Percentiles rank a stretch among this genome's conserved stretches.
phyloP scores from a whole-genome alignment of 2,888 invertebrate species.

The Stratiomys singularior region DNA sequence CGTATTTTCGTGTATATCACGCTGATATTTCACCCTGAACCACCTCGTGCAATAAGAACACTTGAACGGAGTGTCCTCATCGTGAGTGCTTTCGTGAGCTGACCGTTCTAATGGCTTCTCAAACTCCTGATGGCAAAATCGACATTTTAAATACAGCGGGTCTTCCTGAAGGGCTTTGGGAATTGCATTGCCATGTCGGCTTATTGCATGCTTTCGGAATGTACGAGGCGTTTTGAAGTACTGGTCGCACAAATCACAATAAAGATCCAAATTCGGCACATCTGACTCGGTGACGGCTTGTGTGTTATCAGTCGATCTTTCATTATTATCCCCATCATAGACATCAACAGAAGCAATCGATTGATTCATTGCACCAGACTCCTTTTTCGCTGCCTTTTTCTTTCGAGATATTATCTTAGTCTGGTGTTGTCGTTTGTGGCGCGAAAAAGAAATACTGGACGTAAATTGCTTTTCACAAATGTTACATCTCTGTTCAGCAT shows the following conservation, averaged over 20 bases:
- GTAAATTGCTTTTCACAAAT: background rate
- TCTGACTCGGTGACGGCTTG: background rate
- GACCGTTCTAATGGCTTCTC: slow-evolving; percentile 46
- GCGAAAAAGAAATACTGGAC: background rate
- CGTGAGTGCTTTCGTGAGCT: slow-evolving; percentile 47
- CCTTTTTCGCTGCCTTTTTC: too few species aligned
- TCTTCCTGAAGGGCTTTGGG: background rate
- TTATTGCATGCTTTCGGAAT: background rate
- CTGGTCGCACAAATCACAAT: slow-evolving; percentile 5
- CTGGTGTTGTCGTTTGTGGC: background rate
- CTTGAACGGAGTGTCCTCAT: background rate
- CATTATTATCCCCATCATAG: too few species aligned
- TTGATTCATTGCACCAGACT: too few species aligned
- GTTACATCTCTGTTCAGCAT: background rate
- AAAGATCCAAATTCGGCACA: background rate
- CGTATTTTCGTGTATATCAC: background rate
- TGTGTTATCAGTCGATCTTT: background rate
- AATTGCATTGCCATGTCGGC: background rate
- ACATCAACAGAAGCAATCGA: too few species aligned
- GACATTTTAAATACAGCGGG: slow-evolving; percentile 47
- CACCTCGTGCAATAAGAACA: background rate
- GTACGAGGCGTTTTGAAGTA: background rate
- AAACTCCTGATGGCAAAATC: slow-evolving; percentile 51
- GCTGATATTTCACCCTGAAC: background rate
- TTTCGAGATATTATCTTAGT: too few species aligned